Evolutionary conservation across 1,140 invertebrate species (phyloP).

Genomic region (Nephila pilipes): DNA sequence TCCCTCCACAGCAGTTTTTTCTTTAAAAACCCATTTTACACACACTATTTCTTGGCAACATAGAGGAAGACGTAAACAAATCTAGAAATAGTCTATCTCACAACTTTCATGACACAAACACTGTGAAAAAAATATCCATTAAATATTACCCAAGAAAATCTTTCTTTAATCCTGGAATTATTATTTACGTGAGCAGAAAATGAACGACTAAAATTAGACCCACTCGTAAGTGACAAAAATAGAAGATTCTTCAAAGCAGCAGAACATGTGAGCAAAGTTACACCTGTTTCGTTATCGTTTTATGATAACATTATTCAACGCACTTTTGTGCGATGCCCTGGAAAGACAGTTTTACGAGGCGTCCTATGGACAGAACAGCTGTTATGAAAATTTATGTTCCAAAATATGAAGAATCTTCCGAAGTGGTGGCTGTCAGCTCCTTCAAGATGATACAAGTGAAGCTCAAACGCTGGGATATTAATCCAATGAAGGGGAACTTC

Average conservation of each 20-base stretch:
- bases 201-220: constrained; percentile 32
- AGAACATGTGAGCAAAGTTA: constrained; percentile 17
- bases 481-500: not conserved
- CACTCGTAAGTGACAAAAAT: constrained; percentile 24
- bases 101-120: not conserved
- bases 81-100: constrained; percentile 11
- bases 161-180: constrained; percentile 28
- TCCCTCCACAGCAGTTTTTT: not conserved
- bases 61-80: constrained; percentile 27
- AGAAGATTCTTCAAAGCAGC: not conserved
- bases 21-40: not conserved
- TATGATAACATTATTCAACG: constrained; percentile 53
- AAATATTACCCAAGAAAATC: constrained; percentile 3
- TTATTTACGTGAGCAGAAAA: not conserved
- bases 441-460: not conserved
- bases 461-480: not conserved
- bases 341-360: constrained; percentile 44
- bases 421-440: constrained; percentile 28
- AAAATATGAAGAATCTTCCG: constrained; percentile 32
- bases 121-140: not conserved
- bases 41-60: constrained; percentile 13
- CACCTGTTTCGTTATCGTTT: constrained; percentile 42
- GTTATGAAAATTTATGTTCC: constrained; percentile 49
- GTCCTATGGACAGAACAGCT: constrained; percentile 3
- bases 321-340: not conserved